These are phyloP conservation scores for Petrocephalus sullivani DNA, from an alignment of 2,797 vertebrate genomes.

Conservation along the genomic window DNA sequence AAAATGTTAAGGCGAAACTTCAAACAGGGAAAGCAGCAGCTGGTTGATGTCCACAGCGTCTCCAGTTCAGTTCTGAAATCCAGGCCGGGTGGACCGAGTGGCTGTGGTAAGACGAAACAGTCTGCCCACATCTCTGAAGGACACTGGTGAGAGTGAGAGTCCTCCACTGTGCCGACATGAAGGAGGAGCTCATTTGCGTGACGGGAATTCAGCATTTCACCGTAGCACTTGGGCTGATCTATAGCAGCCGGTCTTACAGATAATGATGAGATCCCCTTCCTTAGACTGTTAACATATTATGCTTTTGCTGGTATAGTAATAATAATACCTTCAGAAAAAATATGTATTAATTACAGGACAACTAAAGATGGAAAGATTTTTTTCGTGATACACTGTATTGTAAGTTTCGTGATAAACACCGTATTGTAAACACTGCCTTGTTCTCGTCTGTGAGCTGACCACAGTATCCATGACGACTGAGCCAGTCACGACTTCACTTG, in stretches of 20 bases:
- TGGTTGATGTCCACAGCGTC: conserved; percentile 48
- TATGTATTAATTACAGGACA: background rate
- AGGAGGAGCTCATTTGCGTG: background rate
- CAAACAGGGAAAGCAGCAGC: conserved; percentile 48
- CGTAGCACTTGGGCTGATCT: background rate
- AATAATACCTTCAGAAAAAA: background rate
- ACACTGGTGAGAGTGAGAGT: background rate
- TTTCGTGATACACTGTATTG: background rate
- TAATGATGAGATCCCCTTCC: background rate
- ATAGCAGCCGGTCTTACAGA: background rate
- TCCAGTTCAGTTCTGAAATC: conserved; percentile 41
- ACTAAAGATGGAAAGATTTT: background rate
- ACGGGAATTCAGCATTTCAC: background rate
- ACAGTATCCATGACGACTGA: background rate
- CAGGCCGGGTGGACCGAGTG: background rate
- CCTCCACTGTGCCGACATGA: background rate
- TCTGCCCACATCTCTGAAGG: background rate
- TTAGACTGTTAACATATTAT: background rate
- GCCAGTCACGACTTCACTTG: background rate
- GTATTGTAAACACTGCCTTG: background rate
- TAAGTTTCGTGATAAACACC: background rate
- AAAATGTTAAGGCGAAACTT: conserved; percentile 34
- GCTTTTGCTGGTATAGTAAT: background rate
- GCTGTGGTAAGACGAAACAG: background rate
- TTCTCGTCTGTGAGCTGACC: background rate